These are phyloP conservation scores for Morone chrysops DNA, from an alignment of 2,113 vertebrate genomes.

Conservation along the genomic window DNA sequence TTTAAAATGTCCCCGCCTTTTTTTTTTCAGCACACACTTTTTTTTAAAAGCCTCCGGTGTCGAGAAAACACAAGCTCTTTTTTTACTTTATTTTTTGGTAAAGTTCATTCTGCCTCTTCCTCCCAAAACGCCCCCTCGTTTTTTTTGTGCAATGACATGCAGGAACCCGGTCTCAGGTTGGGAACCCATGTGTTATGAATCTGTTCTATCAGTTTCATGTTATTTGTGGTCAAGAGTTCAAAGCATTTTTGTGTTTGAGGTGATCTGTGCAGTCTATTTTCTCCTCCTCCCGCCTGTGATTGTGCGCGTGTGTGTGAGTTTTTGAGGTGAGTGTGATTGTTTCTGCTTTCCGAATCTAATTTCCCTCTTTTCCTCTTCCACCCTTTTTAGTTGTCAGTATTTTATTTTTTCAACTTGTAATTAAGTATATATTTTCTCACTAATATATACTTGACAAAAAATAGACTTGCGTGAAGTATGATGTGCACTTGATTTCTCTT, in stretches of 20 bases:
- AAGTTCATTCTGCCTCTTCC: constrained; percentile 82
- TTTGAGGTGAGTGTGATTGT: constrained; percentile 53
- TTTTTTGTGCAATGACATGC: constrained; percentile 74
- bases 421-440: constrained; percentile 85
- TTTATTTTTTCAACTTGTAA: constrained; percentile 77
- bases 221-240: constrained; percentile 72
- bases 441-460: constrained; percentile 88
- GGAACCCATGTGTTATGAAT: constrained; percentile 64
- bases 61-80: constrained; percentile 47
- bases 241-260: constrained; percentile 60
- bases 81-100: constrained; percentile 66
- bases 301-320: constrained; percentile 33
- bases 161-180: constrained; percentile 68
- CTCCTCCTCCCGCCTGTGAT: constrained; percentile 34
- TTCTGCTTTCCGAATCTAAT: constrained; percentile 57
- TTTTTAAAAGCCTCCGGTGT: constrained; percentile 11
- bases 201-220: constrained; percentile 64
- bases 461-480: constrained; percentile 87
- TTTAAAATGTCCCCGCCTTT: background rate
- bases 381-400: constrained; percentile 79
- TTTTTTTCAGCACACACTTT: constrained; percentile 10
- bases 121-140: background rate
- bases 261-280: constrained; percentile 44
- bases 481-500: constrained; percentile 87
- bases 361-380: constrained; percentile 58